Evolutionary conservation across 2,888 invertebrate species (phyloP), one percentile per base, ranked within the genome.

Genomic region (Sarcophaga variegata): DNA sequence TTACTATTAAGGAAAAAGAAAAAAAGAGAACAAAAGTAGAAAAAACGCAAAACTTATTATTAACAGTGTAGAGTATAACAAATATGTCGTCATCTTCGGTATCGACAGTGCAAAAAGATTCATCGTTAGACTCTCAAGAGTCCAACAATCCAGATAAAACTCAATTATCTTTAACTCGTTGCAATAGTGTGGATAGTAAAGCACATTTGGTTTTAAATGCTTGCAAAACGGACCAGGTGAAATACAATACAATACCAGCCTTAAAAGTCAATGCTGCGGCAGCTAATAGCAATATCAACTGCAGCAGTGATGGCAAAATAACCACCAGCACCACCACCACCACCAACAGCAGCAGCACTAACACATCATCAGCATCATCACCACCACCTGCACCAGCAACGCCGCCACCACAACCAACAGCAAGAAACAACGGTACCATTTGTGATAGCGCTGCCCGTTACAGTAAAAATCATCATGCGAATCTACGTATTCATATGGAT

Each of bases 141-240:
- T 87, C 87, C 47, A 83, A 63, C 45, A 64, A 74, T 85, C 84
- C 64, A 78, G 88, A 88, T 74, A 88, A 85, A 80, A 79, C 84
- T 49, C 83, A 82, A 80, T 76, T 80, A 82, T 88, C 87, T 25
- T 80, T 92, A 20, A 90, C 90, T 62, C 90, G 90, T 60, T 90
- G 90, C 83, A 90, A 90, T 84, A 91, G 91, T 86, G 89, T 78
- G 74, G 91, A 90, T 71, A 91, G 90, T 62, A 89, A 89, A 86
- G 86, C 88, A 67, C 89, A 90, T 83, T 88, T 90, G 76, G 89
- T 90, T 17, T 81, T 90, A 81, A 90, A 91, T 86, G 89, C 89
- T 87, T 90, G 90, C 76, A 90, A 89, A 86, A 91, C 90, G 88
- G 89, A 89, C 60, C 84, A 90, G 76, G 88, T 85, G 37, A 89